Evolutionary conservation across 2,113 vertebrate species (phyloP).

Genomic region (Todiramphus saurophagus): DNA sequence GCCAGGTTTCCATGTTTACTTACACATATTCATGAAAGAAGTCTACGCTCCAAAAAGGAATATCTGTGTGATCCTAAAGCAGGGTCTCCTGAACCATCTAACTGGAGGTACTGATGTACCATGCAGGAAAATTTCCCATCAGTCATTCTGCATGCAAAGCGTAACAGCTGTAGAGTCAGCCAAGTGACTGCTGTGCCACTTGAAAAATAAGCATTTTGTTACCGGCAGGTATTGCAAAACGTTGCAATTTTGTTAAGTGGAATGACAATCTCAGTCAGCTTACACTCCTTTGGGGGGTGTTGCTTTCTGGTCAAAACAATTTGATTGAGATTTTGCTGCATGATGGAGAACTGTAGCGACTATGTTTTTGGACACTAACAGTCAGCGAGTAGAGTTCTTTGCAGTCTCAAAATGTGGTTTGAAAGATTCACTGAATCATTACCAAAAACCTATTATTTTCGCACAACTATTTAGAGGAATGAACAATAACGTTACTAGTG

Average conservation of each 20-base stretch:
- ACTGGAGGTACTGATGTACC: background rate
- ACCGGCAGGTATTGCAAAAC: constrained; percentile 40
- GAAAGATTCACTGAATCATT: background rate
- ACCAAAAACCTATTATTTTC: background rate
- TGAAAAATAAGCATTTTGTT: constrained; percentile 29
- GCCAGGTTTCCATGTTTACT: background rate
- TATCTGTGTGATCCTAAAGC: background rate
- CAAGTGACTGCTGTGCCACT: background rate
- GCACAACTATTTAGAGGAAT: background rate
- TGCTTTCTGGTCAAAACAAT: constrained; percentile 19
- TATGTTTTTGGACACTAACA: background rate
- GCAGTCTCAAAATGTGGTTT: background rate
- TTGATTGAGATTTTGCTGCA: constrained; percentile 5
- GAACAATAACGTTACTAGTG: background rate
- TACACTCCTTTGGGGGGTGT: background rate
- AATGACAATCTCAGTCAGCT: constrained; percentile 5
- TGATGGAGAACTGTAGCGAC: background rate
- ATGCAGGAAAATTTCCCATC: background rate
- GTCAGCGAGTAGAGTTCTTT: background rate
- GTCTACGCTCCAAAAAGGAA: background rate
- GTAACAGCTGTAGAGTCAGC: constrained; percentile 13
- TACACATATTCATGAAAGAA: background rate
- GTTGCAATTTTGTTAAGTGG: background rate
- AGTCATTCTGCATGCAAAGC: constrained; percentile 1
- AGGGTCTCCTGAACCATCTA: background rate